Evolutionary conservation across 2,888 invertebrate genomes (phyloP).

Genomic region (Coenonympha glycerion): DNA sequence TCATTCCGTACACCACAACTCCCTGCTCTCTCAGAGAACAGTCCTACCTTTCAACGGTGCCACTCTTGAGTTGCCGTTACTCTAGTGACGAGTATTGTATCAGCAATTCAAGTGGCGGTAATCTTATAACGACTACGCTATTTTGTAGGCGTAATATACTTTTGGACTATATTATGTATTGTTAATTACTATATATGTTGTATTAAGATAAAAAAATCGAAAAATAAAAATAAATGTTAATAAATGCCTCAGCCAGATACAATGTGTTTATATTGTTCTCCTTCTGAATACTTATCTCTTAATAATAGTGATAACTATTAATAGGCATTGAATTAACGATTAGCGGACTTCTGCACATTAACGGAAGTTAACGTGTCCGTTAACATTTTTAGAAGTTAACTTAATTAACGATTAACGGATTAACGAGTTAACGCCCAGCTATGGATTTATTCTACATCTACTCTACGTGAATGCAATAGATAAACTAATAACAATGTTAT

Average conservation of each 20-base stretch:
- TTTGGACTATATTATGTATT: constrained; percentile 77
- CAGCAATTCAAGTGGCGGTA: constrained; percentile 72
- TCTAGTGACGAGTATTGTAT: constrained; percentile 53
- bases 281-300: too few species aligned
- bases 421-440: too few species aligned
- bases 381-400: too few species aligned
- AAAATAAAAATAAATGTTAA: constrained; percentile 76
- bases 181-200: constrained; percentile 78
- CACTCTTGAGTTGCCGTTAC: constrained; percentile 65
- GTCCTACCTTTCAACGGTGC: constrained; percentile 57
- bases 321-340: too few species aligned
- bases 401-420: too few species aligned
- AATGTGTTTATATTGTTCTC: constrained; percentile 49
- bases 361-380: too few species aligned
- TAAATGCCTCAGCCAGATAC: constrained; percentile 77
- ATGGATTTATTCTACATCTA: too few species aligned
- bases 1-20: constrained; percentile 23
- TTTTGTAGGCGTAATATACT: constrained; percentile 77
- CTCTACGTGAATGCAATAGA: too few species aligned
- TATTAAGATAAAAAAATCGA: constrained; percentile 71
- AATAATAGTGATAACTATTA: too few species aligned
- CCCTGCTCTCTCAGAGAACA: constrained; percentile 52
- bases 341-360: too few species aligned
- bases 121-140: constrained; percentile 76
- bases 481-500: too few species aligned